Percentiles rank a stretch among this genome's conserved stretches.
These are phyloP conservation scores for Pteronotus mesoamericanus DNA, from an alignment of 2,797 vertebrate genomes.

Conservation along the genomic window DNA sequence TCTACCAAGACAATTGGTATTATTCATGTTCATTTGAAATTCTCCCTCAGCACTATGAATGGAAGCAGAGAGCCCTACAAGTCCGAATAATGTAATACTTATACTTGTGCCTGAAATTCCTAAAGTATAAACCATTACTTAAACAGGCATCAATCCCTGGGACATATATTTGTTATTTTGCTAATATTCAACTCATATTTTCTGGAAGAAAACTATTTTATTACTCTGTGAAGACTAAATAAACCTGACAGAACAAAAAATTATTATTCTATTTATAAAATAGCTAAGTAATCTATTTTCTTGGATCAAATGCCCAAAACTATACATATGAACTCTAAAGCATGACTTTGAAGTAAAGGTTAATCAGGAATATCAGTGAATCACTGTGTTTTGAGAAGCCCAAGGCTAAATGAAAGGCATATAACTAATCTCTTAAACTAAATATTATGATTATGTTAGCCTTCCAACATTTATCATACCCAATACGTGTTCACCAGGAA, in stretches of 20 bases:
- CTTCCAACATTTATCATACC: background rate
- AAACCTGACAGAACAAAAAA: background rate
- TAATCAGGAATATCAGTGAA: background rate
- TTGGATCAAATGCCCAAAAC: background rate
- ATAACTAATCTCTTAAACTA: background rate
- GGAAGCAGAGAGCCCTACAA: background rate
- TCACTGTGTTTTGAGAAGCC: background rate
- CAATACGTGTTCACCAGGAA: background rate
- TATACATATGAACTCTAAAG: background rate
- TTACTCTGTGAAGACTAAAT: background rate
- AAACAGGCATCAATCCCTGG: background rate
- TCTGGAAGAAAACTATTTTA: background rate
- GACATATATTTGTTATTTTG: background rate
- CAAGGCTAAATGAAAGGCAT: background rate
- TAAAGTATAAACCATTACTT: background rate
- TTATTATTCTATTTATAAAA: background rate
- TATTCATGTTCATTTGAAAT: background rate
- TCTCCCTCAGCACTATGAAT: background rate
- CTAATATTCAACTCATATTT: background rate
- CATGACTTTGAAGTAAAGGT: background rate
- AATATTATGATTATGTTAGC: background rate
- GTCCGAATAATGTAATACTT: background rate
- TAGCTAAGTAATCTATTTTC: background rate
- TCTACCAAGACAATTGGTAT: background rate
- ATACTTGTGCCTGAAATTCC: background rate